Base-by-base conservation (phyloP, 1,140 invertebrate species). In the Bombyx mandarina region DNA sequence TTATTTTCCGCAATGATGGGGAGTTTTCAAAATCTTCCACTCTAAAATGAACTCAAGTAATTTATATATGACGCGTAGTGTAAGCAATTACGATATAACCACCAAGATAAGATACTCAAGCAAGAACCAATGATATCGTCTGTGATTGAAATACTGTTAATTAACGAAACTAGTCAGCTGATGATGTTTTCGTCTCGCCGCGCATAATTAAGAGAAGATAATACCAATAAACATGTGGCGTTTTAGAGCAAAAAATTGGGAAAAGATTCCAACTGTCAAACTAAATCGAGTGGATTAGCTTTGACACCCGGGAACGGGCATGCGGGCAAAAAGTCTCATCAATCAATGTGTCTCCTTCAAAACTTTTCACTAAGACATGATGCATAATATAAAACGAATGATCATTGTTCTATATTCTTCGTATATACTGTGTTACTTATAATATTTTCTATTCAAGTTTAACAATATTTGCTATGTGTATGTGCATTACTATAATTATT, bases 281-380 rank as follows among this genome's bases (percentile, higher is more conserved):
- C 74, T 84, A 84, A 86, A 80, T 79, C 81, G 61, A 67, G 54
- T 67, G 79, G 74, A 80, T 83, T 79, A 80, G 65, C 66, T 49
- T 46, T 58, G 58, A 51, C 46, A 63, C 66, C 46, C 45, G 46
- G 49, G 43, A 46, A 43, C 54, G 64, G 67, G 73, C 71, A 76
- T 73, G 75, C 79, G 77, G 66, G 73, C 78, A 86, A 86, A 86
- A 84, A 86, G 69, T 44, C 18, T 58, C 75, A 84, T 86, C 72
- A 70, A 86, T 84, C 81, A 86, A 69, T 66, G 63, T 54, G 56
- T 50, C 26, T 35, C 26, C 26, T 35, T 35, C 26, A 1, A 35
- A 35, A 35, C 2, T 35, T 35, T 35, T 35, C 26, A 35, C 26
- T 35, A 35, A 35, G 26, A 5, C 26, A 35, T 1, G 26, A 35